Base-by-base conservation (phyloP, 2,888 invertebrate species). In the Latrodectus elegans region DNA sequence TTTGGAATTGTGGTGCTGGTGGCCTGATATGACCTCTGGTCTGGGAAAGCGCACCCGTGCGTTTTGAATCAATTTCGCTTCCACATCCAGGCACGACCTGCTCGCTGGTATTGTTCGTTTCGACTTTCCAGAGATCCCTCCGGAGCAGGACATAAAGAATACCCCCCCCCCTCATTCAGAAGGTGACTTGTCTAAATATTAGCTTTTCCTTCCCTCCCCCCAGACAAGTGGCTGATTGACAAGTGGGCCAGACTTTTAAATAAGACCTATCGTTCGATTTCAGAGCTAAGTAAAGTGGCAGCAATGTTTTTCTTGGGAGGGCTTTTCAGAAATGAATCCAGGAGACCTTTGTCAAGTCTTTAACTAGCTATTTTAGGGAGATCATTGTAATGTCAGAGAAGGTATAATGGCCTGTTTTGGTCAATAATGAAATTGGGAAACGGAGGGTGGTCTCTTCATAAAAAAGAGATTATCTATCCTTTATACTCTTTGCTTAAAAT, bases 111-210 rank as follows among this genome's bases (percentile, higher is more conserved):
- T 60, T 22, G 22, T 22, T 22, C 22, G 22, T 22, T 22, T 22
- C 22, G 22, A 22, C 22, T 22, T 22, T 22, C 22, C 22, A 22
- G 60, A 4, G 60, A 60, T 15, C 4, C 60, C 12, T 2, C 60
- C n/a, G 9, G n/a, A 10, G 51, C 11, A 51, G n/a, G n/a, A 71
- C 15, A 17, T 8, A 51, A n/a, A n/a, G 71, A 52, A n/a, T n/a
- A 15, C 51, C 52, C 49, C 51, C 49, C n/a, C 17, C n/a, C 51
- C 51, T 10, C 51, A 52, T 71, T 49, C 51, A 17, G 68, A 53
- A 55, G 78, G 55, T 53, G 68, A 68, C 79, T 80, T 85, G 85
- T 80, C 85, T 75, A 85, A 85, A 85, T 85, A 85, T 85, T 85
- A 80, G 85, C 76, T 85, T 75, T 70, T 70, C 75, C 22, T 49